Evolutionary conservation across 53 echinoderm and acorn worm genomes (phyloP).

Genomic region (Echinometra lucunter): DNA sequence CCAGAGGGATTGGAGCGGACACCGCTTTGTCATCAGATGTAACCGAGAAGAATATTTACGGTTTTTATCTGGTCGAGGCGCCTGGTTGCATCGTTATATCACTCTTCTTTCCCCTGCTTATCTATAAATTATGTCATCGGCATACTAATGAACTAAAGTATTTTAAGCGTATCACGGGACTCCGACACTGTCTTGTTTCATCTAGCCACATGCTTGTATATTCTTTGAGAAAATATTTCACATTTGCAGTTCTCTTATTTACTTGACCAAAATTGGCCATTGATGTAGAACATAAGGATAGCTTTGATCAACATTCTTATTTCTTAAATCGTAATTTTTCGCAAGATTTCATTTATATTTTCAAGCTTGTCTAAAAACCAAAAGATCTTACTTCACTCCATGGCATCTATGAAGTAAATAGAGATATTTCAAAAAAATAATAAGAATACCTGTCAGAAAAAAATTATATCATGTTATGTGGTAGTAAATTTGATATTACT

Average conservation of each 20-base stretch:
- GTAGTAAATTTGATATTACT: neutral
- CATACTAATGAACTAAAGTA: neutral
- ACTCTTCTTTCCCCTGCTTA: neutral
- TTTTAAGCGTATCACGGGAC: neutral
- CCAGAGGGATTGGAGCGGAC: neutral
- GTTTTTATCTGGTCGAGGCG: neutral
- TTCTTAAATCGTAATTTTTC: too few relatives aligned
- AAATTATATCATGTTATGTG: neutral
- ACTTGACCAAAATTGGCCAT: neutral
- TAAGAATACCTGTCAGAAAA: too few relatives aligned
- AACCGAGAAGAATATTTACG: constrained; percentile 43
- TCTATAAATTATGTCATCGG: neutral
- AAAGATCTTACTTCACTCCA: neutral
- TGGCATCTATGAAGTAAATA: neutral
- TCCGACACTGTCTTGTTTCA: neutral
- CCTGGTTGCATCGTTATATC: neutral
- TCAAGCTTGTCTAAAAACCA: too few relatives aligned
- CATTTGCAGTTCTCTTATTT: neutral
- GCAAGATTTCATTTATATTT: neutral
- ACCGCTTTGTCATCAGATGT: constrained; percentile 40
- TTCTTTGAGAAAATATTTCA: neutral
- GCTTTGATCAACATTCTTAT: neutral
- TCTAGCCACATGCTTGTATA: neutral
- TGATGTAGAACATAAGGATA: neutral
- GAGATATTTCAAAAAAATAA: too few relatives aligned